These are phyloP conservation scores for Mormyrus iriodes DNA, from an alignment of 2,113 vertebrate species.

Conservation along the genomic window DNA sequence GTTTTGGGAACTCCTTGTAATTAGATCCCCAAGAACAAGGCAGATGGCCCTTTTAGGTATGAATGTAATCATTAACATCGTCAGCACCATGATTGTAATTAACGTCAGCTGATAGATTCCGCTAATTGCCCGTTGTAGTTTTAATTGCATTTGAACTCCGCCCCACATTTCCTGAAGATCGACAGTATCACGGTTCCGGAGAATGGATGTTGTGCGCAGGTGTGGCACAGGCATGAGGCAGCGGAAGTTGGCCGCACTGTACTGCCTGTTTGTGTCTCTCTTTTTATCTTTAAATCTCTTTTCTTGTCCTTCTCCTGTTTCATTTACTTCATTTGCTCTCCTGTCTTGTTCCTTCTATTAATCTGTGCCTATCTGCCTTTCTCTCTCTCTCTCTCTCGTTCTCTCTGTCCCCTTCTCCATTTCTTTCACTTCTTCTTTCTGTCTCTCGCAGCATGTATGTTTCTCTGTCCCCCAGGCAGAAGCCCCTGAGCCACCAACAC, in stretches of 20 bases:
- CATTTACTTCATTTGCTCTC: not conserved
- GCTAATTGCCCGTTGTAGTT: conserved; percentile 14
- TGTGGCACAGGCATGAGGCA: not conserved
- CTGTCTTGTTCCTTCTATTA: not conserved
- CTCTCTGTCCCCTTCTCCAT: not conserved
- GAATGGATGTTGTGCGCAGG: not conserved
- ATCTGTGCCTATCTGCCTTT: not conserved
- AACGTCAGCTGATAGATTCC: not conserved
- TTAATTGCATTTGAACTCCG: conserved; percentile 12
- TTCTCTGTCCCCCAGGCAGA: not conserved
- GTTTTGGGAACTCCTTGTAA: not conserved
- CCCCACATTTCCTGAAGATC: not conserved
- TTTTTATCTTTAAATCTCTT: not conserved
- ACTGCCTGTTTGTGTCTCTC: not conserved
- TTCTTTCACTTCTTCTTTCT: not conserved
- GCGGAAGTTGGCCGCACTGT: not conserved
- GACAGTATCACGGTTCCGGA: not conserved
- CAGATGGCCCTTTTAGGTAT: not conserved
- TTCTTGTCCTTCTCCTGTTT: too few relatives aligned
- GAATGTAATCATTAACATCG: conserved; percentile 13
- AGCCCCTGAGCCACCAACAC: too few relatives aligned
- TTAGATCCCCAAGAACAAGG: not conserved
- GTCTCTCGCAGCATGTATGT: not conserved
- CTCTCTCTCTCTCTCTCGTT: not conserved
- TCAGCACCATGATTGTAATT: conserved; percentile 10